Conservation (phyloP, 2,113 vertebrate genomes). For the Syngnathus typhle region DNA sequence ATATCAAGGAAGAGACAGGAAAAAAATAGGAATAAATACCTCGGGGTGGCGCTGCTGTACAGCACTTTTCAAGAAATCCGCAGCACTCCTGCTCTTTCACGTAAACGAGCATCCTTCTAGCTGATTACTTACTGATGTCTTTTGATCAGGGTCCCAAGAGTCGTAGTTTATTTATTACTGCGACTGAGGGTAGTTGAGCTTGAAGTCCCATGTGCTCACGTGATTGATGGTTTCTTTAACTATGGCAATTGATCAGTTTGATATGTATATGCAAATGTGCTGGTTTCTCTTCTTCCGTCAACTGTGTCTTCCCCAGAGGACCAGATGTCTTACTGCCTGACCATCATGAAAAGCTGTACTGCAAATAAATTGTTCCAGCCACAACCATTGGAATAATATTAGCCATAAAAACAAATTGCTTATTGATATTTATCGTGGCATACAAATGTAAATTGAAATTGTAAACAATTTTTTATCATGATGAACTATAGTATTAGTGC, state of each 20-base stretch:
- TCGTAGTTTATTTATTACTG: constrained; percentile 39
- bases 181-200: constrained; percentile 12
- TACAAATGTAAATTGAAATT: too few relatives aligned
- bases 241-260: constrained; percentile 51
- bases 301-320: not conserved
- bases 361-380: too few relatives aligned
- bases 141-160: constrained; percentile 2
- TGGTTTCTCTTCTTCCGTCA: constrained; percentile 7
- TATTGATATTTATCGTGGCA: too few relatives aligned
- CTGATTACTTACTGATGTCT: constrained; percentile 8
- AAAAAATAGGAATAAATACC: constrained; percentile 4
- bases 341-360: too few relatives aligned
- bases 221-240: constrained; percentile 57
- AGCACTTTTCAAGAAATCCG: constrained; percentile 16
- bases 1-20: too few relatives aligned
- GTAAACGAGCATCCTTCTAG: not conserved
- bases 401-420: too few relatives aligned
- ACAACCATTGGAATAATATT: too few relatives aligned
- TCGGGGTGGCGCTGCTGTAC: constrained; percentile 38
- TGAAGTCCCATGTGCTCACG: constrained; percentile 23
- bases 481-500: too few relatives aligned
- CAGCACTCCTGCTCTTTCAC: not conserved
- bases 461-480: too few relatives aligned
- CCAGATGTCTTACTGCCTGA: too few relatives aligned
- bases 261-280: constrained; percentile 29